Base-by-base conservation (phyloP, 2,888 invertebrate genomes). In the Cryptus armator region DNA sequence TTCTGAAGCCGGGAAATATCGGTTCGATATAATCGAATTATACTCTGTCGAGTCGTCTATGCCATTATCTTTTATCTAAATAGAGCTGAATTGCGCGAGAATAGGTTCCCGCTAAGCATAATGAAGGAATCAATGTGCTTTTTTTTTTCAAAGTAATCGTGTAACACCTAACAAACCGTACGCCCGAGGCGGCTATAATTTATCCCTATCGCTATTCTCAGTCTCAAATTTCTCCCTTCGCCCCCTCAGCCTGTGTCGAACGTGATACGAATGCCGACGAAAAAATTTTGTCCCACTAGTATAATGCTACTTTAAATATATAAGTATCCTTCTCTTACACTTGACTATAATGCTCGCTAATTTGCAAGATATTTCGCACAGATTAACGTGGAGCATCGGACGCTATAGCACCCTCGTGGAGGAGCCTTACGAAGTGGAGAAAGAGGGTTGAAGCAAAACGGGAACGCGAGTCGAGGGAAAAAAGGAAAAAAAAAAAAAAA, bases 351-450 rank as follows among this genome's bases (percentile, higher is more conserved):
- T 44, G 79, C 46, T 53, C 68, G 79, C 48, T 80, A 84, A 84
- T 84, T 71, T 71, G 64, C 46, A 70, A 43, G 59, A 72, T 80
- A 80, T 84, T 84, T 80, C 19, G 62, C 67, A 46, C 56, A 67
- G 80, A 80, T 84, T 80, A 80, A 53, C 56, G 53, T 32, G 81
- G 64, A 77, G 74, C 81, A 77, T 70, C 67, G 66, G 70, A 56
- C 24, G 64, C 71, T 43, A 43, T n/a, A 56, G 32, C 78, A 70
- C 70, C 43, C 66, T 66, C 78, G 64, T 14, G 51, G 48, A 85
- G 79, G 37, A 82, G 66, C 66, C 79, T 51, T 48, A 46, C 24
- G 32, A 74, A 14, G 32, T 32, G 43, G 24, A 32, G 12, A 59
- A 48, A 7, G 64, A 51, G 46, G 16, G 48, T 51, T 59, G 14